Evolutionary conservation across 2,888 invertebrate genomes (phyloP).

Genomic region (Meteorus colon): DNA sequence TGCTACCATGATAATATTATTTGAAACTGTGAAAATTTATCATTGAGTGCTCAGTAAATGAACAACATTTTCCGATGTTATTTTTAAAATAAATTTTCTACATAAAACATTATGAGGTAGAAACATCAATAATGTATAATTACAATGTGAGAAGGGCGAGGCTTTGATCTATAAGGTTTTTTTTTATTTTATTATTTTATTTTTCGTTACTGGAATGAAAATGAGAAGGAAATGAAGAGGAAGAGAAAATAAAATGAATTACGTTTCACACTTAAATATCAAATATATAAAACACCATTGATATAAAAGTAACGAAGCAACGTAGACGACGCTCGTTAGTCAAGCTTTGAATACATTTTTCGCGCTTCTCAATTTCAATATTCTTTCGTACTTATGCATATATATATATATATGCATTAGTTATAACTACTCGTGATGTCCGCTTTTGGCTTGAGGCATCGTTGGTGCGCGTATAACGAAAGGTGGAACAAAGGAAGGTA

Average conservation of each 20-base stretch:
- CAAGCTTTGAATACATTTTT: slow-evolving; percentile 40
- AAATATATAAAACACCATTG: background rate
- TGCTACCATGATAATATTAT: too few relatives aligned
- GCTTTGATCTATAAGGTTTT: background rate
- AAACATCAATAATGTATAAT: background rate
- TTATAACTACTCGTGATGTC: background rate
- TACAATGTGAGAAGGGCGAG: background rate
- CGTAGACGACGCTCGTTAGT: slow-evolving; percentile 26
- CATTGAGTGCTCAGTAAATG: too few relatives aligned
- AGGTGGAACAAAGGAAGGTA: slow-evolving; percentile 4
- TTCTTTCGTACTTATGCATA: background rate
- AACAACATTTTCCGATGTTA: too few relatives aligned
- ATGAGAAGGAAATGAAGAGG: background rate
- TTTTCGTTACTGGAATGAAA: background rate
- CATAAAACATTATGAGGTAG: background rate
- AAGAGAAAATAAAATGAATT: background rate
- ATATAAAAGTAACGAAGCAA: background rate
- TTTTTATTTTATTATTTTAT: background rate
- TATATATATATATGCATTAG: background rate
- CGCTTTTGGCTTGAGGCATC: slow-evolving; percentile 23
- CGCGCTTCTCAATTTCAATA: slow-evolving; percentile 34
- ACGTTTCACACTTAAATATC: background rate
- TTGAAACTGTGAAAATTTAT: too few relatives aligned
- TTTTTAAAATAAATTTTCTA: background rate
- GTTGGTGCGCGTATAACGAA: slow-evolving; percentile 21